Evolutionary conservation across 2,113 vertebrate species (phyloP), one percentile per base, ranked within the genome.

Genomic region (Entomyzon cyanotis): DNA sequence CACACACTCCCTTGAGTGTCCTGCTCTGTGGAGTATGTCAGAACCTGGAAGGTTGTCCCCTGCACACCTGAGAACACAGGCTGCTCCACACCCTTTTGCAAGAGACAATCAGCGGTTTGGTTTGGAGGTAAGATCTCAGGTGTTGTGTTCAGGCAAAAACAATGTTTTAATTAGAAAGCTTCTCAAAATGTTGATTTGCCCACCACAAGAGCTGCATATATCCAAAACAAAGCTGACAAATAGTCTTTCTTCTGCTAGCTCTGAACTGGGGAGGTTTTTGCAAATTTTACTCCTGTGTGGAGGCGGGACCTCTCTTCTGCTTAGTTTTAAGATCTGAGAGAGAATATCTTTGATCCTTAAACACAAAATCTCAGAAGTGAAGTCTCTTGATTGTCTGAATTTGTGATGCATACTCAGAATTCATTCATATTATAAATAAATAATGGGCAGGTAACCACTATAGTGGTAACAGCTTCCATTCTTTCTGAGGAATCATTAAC

Each of bases 401-500:
- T 70, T 78, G 47, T 46, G 68, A 77, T 80, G 37, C 46, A 46
- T 53, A 53, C 13, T 78, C 50, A 46, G 80, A 89, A 86, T 84
- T 84, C 16, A 71, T 81, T 94, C 41, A 28, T 47, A 49, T n/a
- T 78, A 44, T 50, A 79, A 74, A 84, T 70, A 68, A 93, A 81
- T 62, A 84, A 87, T 59, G 78, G 60, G 25, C 35, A 84, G 41
- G 65, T 91, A 76, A 81, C 79, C 79, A 68, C 39, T 63, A 15
- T 7, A 49, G 42, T 58, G 59, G n/a, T 62, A 94, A 59, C n/a
- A 84, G 28, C 84, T 84, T 84, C 73, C 31, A 53, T 59, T 87
- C 49, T 84, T 93, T 92, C n/a, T 65, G 64, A 65, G 50, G 41
- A 75, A 87, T 84, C 62, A 41, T 79, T 87, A 90, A 71, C 41